A percentile compares a stretch with the other conserved stretches of the same genome.
phyloP scores from a whole-genome alignment of 2,888 invertebrate species.

The Cylindroiulus punctatus region DNA sequence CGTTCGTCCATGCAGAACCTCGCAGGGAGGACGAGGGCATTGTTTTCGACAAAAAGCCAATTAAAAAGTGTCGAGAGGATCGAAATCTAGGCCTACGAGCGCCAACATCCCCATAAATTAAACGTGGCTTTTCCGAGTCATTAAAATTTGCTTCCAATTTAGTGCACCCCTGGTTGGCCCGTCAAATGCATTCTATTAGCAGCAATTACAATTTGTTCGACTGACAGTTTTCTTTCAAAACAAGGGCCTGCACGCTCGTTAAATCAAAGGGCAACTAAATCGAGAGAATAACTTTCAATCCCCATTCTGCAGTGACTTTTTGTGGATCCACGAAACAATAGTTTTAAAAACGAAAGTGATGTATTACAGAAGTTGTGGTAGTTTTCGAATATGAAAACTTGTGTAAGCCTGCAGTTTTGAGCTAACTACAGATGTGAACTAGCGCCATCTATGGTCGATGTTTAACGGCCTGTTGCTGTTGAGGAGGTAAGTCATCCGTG shows the following conservation, averaged over 20 bases:
- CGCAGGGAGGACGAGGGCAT: neutral
- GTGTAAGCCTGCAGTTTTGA: no score
- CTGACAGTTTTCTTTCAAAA: neutral
- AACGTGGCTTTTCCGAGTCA: neutral
- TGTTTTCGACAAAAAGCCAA: constrained; percentile 12
- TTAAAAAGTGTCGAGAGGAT: neutral
- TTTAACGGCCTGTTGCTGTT: no score
- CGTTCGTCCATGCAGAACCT: neutral
- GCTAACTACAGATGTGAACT: no score
- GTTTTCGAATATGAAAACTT: no score
- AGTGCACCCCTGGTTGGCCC: neutral
- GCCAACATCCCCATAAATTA: neutral
- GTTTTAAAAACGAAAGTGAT: no score
- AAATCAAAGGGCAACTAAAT: no score
- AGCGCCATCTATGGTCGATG: no score
- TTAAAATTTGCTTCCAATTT: constrained; percentile 14
- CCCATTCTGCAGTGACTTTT: no score
- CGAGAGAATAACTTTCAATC: no score
- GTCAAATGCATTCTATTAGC: constrained; percentile 4
- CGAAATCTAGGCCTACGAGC: neutral
- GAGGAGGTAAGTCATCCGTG: no score
- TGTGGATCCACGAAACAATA: no score
- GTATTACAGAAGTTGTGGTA: no score
- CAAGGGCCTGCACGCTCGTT: neutral
- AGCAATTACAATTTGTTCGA: constrained; percentile 29